These are phyloP conservation scores for Ceyx melanurus DNA, from an alignment of 2,113 vertebrate genomes.

Conservation along the genomic window DNA sequence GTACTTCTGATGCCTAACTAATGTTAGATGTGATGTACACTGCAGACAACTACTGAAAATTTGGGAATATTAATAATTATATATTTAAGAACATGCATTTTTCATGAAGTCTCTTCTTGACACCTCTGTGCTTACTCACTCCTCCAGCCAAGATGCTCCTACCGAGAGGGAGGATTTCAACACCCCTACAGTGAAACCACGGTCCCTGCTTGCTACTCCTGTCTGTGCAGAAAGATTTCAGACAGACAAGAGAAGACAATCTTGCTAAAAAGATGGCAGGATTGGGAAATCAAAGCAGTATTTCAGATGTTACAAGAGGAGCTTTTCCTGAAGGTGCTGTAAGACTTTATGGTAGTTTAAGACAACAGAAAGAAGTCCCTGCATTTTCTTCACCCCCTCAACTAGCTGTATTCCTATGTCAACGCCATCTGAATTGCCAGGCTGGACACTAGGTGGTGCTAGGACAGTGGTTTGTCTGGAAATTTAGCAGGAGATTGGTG, in stretches of 20 bases:
- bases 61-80: background rate
- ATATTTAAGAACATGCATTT: background rate
- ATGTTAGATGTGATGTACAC: rapidly evolving
- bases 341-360: background rate
- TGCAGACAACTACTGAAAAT: background rate
- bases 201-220: background rate
- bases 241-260: background rate
- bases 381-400: background rate
- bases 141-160: background rate
- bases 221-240: background rate
- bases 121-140: background rate
- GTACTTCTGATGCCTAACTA: background rate
- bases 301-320: background rate
- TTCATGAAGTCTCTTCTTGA: background rate
- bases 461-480: background rate
- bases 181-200: rapidly evolving
- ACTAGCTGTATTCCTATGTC: rapidly evolving
- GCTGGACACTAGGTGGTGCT: slow-evolving; percentile 64
- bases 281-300: background rate
- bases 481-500: background rate
- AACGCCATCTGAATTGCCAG: background rate
- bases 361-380: background rate
- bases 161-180: background rate
- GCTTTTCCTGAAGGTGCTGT: background rate
- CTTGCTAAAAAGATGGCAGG: background rate